These are phyloP conservation scores for Pyrocoelia pectoralis DNA, from an alignment of 2,888 invertebrate genomes.

Conservation along the genomic window DNA sequence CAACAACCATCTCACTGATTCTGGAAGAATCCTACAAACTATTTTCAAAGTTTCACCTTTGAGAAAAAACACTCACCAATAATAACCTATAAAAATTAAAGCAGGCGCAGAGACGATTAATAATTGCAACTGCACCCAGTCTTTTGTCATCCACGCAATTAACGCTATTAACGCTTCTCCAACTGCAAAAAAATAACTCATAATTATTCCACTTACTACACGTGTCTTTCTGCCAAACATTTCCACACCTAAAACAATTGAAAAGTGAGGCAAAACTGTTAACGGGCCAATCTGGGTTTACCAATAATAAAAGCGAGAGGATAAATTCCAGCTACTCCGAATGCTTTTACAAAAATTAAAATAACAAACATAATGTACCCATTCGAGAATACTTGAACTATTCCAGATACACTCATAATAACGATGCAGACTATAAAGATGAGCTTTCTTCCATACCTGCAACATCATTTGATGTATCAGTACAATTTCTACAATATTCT, in stretches of 20 bases:
- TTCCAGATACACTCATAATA: constrained; percentile 66
- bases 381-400: constrained; percentile 64
- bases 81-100: constrained; percentile 66
- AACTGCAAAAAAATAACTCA: constrained; percentile 71
- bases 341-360: constrained; percentile 66
- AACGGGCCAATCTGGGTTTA: constrained; percentile 32
- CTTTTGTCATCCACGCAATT: constrained; percentile 65
- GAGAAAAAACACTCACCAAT: constrained; percentile 60
- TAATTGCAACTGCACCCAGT: constrained; percentile 69
- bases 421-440: constrained; percentile 66
- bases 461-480: constrained; percentile 25
- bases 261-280: neutral
- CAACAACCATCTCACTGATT: constrained; percentile 72
- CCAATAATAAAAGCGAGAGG: constrained; percentile 69
- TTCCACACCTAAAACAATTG: constrained; percentile 63
- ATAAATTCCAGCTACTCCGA: constrained; percentile 70
- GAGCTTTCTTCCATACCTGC: constrained; percentile 67
- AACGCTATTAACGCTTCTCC: constrained; percentile 70
- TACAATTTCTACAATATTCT: too few species aligned
- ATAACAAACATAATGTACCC: constrained; percentile 63
- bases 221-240: constrained; percentile 70
- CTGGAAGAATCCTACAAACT: constrained; percentile 64
- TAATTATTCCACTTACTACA: constrained; percentile 68
- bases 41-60: neutral
- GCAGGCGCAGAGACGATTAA: constrained; percentile 68